Conservation (phyloP, 2,113 vertebrate species). For the Cynopterus brachyotis region DNA sequence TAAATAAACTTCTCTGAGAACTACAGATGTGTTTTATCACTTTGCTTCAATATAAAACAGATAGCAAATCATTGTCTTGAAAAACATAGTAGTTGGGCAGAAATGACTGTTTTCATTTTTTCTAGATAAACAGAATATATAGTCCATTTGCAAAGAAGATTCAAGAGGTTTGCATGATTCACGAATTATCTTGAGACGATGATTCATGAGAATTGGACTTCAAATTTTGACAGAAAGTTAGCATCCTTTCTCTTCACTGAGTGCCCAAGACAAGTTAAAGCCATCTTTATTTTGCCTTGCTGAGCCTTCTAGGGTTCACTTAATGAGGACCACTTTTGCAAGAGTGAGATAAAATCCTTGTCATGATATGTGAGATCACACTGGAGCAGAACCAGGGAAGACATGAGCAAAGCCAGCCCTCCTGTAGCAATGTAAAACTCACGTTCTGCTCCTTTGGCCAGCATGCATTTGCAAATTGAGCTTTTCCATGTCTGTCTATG, state of each 20-base stretch:
- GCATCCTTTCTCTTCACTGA: neutral
- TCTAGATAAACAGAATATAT: slow-evolving; percentile 14
- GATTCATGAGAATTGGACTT: neutral
- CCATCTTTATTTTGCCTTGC: neutral
- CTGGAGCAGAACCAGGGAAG: slow-evolving; percentile 27
- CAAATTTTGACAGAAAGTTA: neutral
- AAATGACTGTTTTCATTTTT: neutral
- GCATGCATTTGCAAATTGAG: neutral
- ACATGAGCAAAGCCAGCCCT: neutral
- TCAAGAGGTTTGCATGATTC: neutral
- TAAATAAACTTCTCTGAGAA: neutral
- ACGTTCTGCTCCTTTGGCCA: neutral
- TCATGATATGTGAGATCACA: slow-evolving; percentile 45
- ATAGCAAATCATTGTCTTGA: neutral
- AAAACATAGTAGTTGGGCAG: neutral
- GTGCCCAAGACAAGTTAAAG: neutral
- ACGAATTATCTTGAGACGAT: neutral
- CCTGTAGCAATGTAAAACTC: neutral
- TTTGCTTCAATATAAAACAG: slow-evolving; percentile 4
- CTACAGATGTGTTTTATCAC: neutral
- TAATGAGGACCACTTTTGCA: slow-evolving; percentile 14
- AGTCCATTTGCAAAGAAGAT: neutral
- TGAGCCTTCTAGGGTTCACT: neutral
- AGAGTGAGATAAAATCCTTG: neutral
- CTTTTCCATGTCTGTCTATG: neutral